Base-by-base conservation (phyloP, 2,888 invertebrate genomes). In the Limnephilus lunatus region DNA sequence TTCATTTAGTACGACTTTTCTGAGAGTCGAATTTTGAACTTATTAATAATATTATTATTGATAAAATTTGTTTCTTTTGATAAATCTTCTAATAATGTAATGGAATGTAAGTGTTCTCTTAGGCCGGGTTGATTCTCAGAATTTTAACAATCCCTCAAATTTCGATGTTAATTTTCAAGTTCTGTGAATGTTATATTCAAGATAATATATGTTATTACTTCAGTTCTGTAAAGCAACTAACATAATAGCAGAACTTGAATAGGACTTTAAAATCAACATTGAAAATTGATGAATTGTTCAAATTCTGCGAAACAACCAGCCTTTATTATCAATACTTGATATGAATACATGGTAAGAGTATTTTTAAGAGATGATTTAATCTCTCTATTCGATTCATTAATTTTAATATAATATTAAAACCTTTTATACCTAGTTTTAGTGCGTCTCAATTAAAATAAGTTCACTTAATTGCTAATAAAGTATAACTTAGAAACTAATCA, bases 401-500 rank as follows among this genome's bases (percentile, higher is more conserved):
- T 32, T 35, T 86, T n/a, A 86, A 86, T n/a, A 48, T 86, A 86
- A 44, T 25, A 7, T 39, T 86, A 44, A 85, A 85, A 86, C 44
- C 48, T 86, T 86, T 86, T 86, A 44, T 86, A 86, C 86, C 86
- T 86, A 86, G 86, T n/a, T 86, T 86, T 86, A 86, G 48, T 30
- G 86, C 9, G 39, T 44, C 86, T 86, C 86, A 86, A 86, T 86
- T 86, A 44, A 3, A 25, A 3, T 83, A 83, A 83, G 35, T 83
- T 32, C 82, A 83, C 82, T 83, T 35, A 83, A 32, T 83, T 32
- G 19, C 32, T 83, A 83, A n/a, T 83, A 83, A 83, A 83, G 35
- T 83, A 15, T 35, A 83, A 35, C 35, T 11, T 83, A 83, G 35
- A 35, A 83, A 25, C 9, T 83, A 68, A 83, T 35, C 83, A 35